Evolutionary conservation across 2,797 vertebrate genomes (phyloP), one percentile per base, ranked within the genome.

Genomic region (Lophotriccus pileatus): DNA sequence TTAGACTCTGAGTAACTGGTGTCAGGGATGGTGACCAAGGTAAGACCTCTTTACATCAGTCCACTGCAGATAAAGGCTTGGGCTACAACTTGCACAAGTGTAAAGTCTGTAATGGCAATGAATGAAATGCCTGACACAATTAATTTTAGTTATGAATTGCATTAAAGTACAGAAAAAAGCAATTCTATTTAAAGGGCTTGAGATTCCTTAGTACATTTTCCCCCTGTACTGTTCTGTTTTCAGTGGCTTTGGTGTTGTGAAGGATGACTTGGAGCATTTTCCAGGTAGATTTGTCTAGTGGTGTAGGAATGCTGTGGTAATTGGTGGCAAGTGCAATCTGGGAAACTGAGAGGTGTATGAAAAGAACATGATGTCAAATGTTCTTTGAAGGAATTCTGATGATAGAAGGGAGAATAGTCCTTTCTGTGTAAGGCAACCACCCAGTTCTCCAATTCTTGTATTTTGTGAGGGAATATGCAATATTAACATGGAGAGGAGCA

Each of bases 361-460:
- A 19, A 82, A 72, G 28, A 78, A 34, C 2, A 3, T 28, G 21
- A 24, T n/a, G 16, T 36, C 43, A 82, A 76, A 34, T 18, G 18
- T 56, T 58, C n/a, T 37, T 74, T 8, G 6, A 52, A 73, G 50
- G 34, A 52, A 27, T 59, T 67, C 17, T 46, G 50, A 43, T 2
- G 2, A 27, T 10, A 36, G 36, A 36, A 63, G 18, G 58, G 59
- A 75, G 34, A 74, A 17, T 11, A 4, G 60, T 84, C 7, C 27
- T 43, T 64, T 59, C 15, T 23, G 14, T 62, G n/a, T 80, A 10
- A 93, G 43, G 19, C 22, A 14, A 27, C 5, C 7, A 5, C 12
- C 22, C 9, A 8, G 4, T 75, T 70, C 16, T 80, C 28, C 5
- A 52, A 0, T 60, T 19, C 7, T 12, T 73, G 5, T 78, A 0